Evolutionary conservation across 2,113 vertebrate genomes (phyloP), one percentile per base, ranked within the genome.

Genomic region (Mobula hypostoma): DNA sequence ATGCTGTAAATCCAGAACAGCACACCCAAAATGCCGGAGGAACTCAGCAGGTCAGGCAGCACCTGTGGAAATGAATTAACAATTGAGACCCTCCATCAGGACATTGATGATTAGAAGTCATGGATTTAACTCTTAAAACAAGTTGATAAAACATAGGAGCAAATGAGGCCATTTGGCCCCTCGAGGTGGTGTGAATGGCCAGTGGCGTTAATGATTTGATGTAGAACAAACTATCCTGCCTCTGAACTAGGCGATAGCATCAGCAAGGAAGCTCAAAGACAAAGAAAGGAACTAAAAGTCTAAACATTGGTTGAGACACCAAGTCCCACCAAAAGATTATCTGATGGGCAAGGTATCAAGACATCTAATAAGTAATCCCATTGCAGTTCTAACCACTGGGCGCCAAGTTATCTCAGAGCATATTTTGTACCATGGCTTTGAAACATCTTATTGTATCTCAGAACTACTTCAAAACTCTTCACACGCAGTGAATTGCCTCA

Each of bases 331-430:
- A 36, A 66, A 68, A 19, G 61, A 66, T 90, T 90, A 90, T 90
- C 85, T 90, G 85, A 90, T 90, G 85, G 85, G 85, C 61, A 90
- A 90, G 61, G 14, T 90, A 90, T 66, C 66, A 29, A 90, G 32
- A 32, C 85, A 0, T 7, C 61, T 66, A 90, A 90, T 32, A 90
- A 74, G 63, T 88, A 32, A 32, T 63, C 27, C 24, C 27, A 90
- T n/a, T 90, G 61, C 19, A 29, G 85, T 88, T 87, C 12, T 63
- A 63, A 15, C 0, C 12, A 77, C 76, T n/a, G 24, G 5, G 58
- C 27, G 58, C 58, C 29, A n/a, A 27, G 21, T 24, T 56, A 83
- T 83, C 80, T 24, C 21, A 27, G 56, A 61, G 61, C 29, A 17
- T 66, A 32, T 32, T 66, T 14, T n/a, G 85, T 66, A 19, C n/a